Percentiles rank a stretch among this genome's conserved stretches.
Evolutionary conservation across 2,888 invertebrate species (phyloP).

Genomic region (Meandrusa payeni): DNA sequence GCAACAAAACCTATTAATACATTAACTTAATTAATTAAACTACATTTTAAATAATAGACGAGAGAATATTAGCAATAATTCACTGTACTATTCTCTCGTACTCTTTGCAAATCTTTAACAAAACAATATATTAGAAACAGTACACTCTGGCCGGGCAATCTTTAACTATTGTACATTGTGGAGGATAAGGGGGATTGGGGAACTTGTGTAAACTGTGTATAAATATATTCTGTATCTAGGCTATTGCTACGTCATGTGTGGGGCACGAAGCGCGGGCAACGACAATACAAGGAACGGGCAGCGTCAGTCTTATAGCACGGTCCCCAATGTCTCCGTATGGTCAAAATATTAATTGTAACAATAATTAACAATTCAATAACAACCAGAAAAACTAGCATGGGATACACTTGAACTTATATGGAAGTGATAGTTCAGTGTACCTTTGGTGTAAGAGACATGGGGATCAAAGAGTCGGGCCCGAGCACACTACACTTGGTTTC

Average conservation of each 20-base stretch:
- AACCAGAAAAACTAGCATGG: no score
- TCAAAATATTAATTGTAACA: no score
- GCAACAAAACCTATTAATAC: no score
- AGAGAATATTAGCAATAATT: no score
- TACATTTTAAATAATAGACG: no score
- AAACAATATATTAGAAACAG: constrained; percentile 35
- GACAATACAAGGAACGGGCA: constrained; percentile 40
- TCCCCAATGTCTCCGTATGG: constrained; percentile 18
- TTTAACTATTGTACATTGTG: constrained; percentile 72
- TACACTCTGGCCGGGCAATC: constrained; percentile 47
- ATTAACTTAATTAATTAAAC: no score
- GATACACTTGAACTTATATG: no score
- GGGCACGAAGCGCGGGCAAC: constrained; percentile 53
- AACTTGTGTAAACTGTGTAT: constrained; percentile 58
- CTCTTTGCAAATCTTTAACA: constrained; percentile 9
- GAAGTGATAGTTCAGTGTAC: no score
- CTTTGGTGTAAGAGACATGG: constrained; percentile 11
- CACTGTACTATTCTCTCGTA: no score
- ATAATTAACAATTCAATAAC: no score
- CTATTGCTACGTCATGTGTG: constrained; percentile 51
- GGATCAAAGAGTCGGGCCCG: constrained; percentile 28
- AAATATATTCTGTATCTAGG: constrained; percentile 59
- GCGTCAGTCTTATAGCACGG: constrained; percentile 67
- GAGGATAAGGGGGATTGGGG: constrained; percentile 55
- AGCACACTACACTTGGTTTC: constrained; percentile 50